Evolutionary conservation across 2,888 invertebrate genomes (phyloP).

Genomic region (Drosophila histrio): DNA sequence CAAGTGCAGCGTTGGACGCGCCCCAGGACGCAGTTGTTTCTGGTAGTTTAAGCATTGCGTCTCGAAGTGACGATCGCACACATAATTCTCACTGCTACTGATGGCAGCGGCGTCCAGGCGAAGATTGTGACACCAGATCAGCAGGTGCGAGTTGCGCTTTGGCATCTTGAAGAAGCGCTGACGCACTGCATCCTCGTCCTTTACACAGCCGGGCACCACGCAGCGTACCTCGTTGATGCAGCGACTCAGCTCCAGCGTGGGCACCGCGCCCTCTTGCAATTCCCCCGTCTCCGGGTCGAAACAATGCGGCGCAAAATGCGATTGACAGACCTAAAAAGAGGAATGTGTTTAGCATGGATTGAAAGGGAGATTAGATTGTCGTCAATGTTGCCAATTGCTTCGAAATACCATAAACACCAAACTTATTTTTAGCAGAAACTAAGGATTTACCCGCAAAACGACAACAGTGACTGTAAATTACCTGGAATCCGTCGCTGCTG

Average conservation of each 20-base stretch:
- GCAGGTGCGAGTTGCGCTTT: conserved; percentile 27
- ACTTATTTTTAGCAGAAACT: no score
- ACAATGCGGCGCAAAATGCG: conserved; percentile 63
- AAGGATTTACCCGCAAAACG: no score
- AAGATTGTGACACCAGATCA: conserved; percentile 73
- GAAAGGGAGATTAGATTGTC: not conserved
- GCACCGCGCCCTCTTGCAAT: conserved; percentile 57
- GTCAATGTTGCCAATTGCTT: no score
- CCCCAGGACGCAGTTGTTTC: conserved; percentile 43
- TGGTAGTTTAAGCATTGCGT: conserved; percentile 49
- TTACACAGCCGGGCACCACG: conserved; percentile 50
- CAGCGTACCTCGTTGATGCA: conserved; percentile 36
- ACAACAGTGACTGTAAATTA: conserved; percentile 2
- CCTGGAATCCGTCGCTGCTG: conserved; percentile 65
- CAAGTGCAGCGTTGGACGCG: conserved; percentile 73
- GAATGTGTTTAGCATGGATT: not conserved
- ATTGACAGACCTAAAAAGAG: conserved; percentile 54
- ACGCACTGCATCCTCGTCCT: conserved; percentile 22
- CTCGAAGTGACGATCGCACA: conserved; percentile 78
- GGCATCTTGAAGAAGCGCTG: conserved; percentile 55
- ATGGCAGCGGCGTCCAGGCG: conserved; percentile 15
- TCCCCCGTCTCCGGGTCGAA: conserved; percentile 45
- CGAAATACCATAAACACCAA: no score
- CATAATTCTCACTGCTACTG: conserved; percentile 34
- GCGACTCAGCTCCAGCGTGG: conserved; percentile 58